Evolutionary conservation across 2,113 vertebrate species (phyloP).

Genomic region (Peromyscus leucopus): DNA sequence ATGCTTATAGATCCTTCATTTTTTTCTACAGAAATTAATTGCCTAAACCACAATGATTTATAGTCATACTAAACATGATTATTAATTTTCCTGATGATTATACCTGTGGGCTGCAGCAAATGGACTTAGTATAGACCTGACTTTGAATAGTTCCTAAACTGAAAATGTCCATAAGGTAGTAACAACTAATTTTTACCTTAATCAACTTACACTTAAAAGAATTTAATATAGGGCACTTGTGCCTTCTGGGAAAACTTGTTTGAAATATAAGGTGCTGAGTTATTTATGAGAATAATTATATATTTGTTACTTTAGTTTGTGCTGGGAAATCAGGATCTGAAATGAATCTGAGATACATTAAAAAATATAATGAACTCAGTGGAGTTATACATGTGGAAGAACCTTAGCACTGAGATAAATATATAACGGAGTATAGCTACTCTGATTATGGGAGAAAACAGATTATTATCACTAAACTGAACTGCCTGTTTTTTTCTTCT

Average conservation of each 20-base stretch:
- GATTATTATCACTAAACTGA: conserved; percentile 80
- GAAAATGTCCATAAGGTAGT: conserved; percentile 94
- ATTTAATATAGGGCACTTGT: conserved; percentile 92
- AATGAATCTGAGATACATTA: conserved; percentile 87
- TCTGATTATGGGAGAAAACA: conserved; percentile 68
- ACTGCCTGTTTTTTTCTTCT: conserved; percentile 50
- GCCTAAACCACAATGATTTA: conserved; percentile 97
- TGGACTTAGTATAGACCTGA: conserved; percentile 90
- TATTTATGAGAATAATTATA: conserved; percentile 94
- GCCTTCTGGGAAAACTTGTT: conserved; percentile 91
- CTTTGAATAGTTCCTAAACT: conserved; percentile 92
- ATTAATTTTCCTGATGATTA: conserved; percentile 98
- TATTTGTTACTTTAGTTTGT: conserved; percentile 90
- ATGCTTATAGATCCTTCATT: conserved; percentile 94
- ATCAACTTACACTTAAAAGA: conserved; percentile 95
- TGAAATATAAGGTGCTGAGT: conserved; percentile 92
- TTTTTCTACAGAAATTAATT: conserved; percentile 96
- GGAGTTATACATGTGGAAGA: conserved; percentile 79
- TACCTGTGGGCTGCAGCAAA: conserved; percentile 95
- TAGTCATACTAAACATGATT: conserved; percentile 95
- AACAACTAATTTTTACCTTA: conserved; percentile 96
- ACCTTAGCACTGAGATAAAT: conserved; percentile 80
- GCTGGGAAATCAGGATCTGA: conserved; percentile 88
- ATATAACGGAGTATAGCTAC: conserved; percentile 78
- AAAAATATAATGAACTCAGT: conserved; percentile 84